A percentile compares a stretch with the other conserved stretches of the same genome.
Evolutionary conservation across 2,113 vertebrate genomes (phyloP).

Genomic region (Pleuronectes platessa): DNA sequence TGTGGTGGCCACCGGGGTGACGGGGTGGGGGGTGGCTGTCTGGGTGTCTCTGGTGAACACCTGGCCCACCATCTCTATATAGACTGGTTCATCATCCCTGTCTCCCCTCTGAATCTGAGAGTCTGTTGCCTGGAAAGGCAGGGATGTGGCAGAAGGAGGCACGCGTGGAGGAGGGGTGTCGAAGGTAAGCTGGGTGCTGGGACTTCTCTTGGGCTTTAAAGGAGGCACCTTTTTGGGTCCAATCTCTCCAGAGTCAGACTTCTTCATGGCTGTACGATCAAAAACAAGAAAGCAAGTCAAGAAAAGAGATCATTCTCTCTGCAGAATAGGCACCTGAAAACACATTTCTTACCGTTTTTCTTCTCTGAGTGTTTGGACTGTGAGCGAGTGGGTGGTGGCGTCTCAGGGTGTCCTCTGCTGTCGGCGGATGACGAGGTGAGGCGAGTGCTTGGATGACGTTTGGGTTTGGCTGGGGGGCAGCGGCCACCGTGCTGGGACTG

Average conservation of each 20-base stretch:
- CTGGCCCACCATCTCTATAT: conserved; percentile 95
- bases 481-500: conserved; percentile 79
- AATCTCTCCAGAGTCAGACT: conserved; percentile 85
- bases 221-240: conserved; percentile 87
- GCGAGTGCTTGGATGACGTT: conserved; percentile 91
- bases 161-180: conserved; percentile 74
- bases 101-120: conserved; percentile 69
- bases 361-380: conserved; percentile 81
- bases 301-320: background rate
- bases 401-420: conserved; percentile 71
- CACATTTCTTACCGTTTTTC: conserved; percentile 76
- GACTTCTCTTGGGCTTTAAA: conserved; percentile 90
- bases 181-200: conserved; percentile 90
- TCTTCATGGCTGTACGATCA: conserved; percentile 81
- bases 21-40: conserved; percentile 79
- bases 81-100: conserved; percentile 89
- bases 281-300: conserved; percentile 37
- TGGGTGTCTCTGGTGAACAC: conserved; percentile 85
- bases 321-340: background rate
- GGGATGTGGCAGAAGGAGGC: conserved; percentile 74
- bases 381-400: conserved; percentile 64
- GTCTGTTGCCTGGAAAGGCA: conserved; percentile 76
- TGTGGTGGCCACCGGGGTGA: conserved; percentile 80
- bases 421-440: conserved; percentile 84
- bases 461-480: conserved; percentile 89